phyloP scores from a whole-genome alignment of 1,140 invertebrate species.

The Zelostemma sp. region DNA sequence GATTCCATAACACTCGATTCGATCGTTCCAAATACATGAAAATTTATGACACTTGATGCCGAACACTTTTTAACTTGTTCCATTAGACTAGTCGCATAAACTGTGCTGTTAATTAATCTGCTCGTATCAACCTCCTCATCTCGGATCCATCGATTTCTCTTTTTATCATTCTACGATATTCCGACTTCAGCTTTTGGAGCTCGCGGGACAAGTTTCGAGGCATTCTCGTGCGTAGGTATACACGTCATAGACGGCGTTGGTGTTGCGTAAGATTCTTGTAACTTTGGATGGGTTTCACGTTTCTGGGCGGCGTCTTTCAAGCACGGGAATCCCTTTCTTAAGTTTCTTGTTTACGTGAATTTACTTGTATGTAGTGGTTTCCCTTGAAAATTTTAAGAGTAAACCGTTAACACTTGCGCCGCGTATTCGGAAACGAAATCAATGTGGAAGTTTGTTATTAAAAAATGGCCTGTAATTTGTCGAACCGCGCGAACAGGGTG shows the following conservation, averaged over 20 bases:
- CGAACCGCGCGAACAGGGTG: conserved; percentile 53
- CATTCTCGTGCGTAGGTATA: conserved; percentile 21
- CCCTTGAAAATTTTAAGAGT: conserved; percentile 7
- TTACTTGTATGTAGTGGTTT: conserved; percentile 10
- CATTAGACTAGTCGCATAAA: conserved; percentile 15
- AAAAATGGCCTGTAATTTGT: too few relatives aligned
- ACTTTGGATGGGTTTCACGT: conserved; percentile 39
- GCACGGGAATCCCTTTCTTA: conserved; percentile 14
- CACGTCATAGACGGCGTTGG: conserved; percentile 29
- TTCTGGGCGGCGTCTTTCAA: conserved; percentile 30
- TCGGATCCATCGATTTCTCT: conserved; percentile 29
- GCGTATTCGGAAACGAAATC: too few relatives aligned
- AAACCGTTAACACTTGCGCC: too few relatives aligned
- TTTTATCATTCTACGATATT: conserved; percentile 30
- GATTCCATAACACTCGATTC: conserved; percentile 6
- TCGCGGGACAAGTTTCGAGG: conserved; percentile 23
- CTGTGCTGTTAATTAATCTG: conserved; percentile 2
- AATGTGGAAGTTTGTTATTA: too few relatives aligned
- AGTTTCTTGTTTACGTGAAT: conserved; percentile 19
- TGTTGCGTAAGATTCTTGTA: conserved; percentile 35
- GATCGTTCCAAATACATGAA: conserved; percentile 19
- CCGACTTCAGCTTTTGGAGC: conserved; percentile 13
- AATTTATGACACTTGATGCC: conserved; percentile 22
- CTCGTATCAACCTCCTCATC: conserved; percentile 8
- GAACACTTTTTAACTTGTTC: conserved; percentile 14